These are phyloP conservation scores for Hybos culiciformis DNA, from an alignment of 2,888 invertebrate genomes.

Conservation along the genomic window DNA sequence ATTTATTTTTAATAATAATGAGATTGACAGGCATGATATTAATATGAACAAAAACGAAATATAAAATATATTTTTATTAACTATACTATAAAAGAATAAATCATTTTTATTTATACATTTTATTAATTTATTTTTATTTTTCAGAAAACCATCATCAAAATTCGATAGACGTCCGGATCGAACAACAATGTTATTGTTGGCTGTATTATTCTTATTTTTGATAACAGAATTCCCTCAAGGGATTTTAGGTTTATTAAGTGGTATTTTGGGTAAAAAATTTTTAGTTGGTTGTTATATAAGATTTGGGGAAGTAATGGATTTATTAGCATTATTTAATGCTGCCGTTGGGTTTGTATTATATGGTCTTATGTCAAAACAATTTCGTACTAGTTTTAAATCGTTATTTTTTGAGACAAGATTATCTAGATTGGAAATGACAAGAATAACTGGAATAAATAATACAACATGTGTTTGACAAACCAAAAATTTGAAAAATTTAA, in stretches of 20 bases:
- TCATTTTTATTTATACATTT: constrained; percentile 1
- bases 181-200: constrained; percentile 79
- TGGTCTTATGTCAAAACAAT: constrained; percentile 88
- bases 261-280: constrained; percentile 54
- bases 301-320: constrained; percentile 79
- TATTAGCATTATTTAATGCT: constrained; percentile 78
- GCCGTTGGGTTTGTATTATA: constrained; percentile 89
- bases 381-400: constrained; percentile 58
- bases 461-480: constrained; percentile 35
- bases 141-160: constrained; percentile 28
- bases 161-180: constrained; percentile 66
- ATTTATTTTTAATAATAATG: too few species aligned
- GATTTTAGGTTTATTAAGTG: constrained; percentile 55
- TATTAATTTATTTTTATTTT: background rate
- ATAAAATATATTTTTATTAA: too few species aligned
- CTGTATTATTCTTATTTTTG: constrained; percentile 71
- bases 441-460: constrained; percentile 29
- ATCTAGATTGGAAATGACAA: constrained; percentile 30
- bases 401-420: constrained; percentile 59
- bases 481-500: too few species aligned
- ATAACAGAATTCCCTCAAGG: constrained; percentile 83
- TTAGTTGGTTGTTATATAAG: constrained; percentile 66
- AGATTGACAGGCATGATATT: too few species aligned
- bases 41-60: too few species aligned
- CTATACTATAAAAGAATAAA: background rate